Evolutionary conservation across 2,888 invertebrate genomes (phyloP).

Genomic region (Drymonia ruficornis): DNA sequence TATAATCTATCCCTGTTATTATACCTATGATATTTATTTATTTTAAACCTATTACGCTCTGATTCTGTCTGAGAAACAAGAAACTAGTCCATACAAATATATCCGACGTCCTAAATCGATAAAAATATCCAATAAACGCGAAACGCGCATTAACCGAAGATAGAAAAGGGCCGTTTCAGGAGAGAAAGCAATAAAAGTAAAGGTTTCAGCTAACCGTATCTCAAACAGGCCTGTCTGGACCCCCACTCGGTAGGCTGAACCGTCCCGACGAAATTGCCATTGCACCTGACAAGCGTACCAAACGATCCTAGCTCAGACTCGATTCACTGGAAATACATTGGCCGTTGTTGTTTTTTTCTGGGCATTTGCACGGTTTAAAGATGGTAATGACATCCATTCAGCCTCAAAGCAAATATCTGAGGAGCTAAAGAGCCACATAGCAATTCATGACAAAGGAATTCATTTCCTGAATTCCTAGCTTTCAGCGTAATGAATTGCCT

Average conservation of each 20-base stretch:
- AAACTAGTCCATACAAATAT: background rate
- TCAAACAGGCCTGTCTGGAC: constrained; percentile 59
- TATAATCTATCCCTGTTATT: no score
- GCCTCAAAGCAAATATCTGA: no score
- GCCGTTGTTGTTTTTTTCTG: constrained; percentile 34
- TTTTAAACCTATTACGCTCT: background rate
- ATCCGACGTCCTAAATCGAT: constrained; percentile 29
- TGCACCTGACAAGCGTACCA: constrained; percentile 64
- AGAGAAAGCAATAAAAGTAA: constrained; percentile 51
- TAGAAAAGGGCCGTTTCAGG: constrained; percentile 44
- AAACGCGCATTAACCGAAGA: constrained; percentile 44
- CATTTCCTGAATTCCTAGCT: no score
- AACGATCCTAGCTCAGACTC: constrained; percentile 45
- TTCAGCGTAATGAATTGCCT: no score
- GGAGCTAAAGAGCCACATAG: no score
- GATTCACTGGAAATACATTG: constrained; percentile 24
- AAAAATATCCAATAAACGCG: constrained; percentile 52
- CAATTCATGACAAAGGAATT: no score
- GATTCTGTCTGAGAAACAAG: background rate
- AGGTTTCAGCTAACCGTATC: constrained; percentile 59
- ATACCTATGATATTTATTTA: no score
- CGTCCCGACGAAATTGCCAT: constrained; percentile 56
- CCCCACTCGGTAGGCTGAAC: constrained; percentile 43
- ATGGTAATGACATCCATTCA: constrained; percentile 24
- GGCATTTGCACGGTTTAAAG: constrained; percentile 29